phyloP scores from a whole-genome alignment of 2,113 vertebrate genomes.

The Corythornis madagascariensis region DNA sequence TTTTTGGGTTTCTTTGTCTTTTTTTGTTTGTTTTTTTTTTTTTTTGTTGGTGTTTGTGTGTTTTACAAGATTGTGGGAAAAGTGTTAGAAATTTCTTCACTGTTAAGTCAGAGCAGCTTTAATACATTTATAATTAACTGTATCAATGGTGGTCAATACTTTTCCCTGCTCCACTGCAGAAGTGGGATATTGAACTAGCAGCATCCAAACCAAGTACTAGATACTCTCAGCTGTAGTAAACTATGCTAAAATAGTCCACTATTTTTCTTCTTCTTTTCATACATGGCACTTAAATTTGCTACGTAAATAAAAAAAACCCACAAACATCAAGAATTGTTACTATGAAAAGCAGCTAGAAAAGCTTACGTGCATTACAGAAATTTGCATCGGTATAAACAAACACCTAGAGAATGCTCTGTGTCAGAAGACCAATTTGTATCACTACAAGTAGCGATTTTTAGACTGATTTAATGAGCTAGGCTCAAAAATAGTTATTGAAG shows the following conservation, averaged over 20 bases:
- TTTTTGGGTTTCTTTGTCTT: background rate
- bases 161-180: background rate
- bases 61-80: background rate
- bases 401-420: background rate
- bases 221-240: background rate
- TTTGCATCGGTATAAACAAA: background rate
- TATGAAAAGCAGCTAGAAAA: background rate
- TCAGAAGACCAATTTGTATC: background rate
- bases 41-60: too few relatives aligned
- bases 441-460: background rate
- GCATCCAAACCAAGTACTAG: background rate
- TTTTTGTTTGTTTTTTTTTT: too few relatives aligned
- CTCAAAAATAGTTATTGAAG: background rate
- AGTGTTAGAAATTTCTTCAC: background rate
- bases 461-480: background rate
- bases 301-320: background rate
- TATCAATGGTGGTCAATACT: background rate
- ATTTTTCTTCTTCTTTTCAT: background rate
- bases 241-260: background rate
- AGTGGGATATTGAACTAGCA: background rate
- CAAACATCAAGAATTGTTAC: background rate
- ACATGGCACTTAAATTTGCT: background rate
- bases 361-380: background rate
- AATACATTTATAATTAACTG: background rate
- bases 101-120: background rate